A percentile compares a stretch with the other conserved stretches of the same genome.
Conservation (phyloP, 2,797 vertebrate species). For the Spinus pinus region DNA sequence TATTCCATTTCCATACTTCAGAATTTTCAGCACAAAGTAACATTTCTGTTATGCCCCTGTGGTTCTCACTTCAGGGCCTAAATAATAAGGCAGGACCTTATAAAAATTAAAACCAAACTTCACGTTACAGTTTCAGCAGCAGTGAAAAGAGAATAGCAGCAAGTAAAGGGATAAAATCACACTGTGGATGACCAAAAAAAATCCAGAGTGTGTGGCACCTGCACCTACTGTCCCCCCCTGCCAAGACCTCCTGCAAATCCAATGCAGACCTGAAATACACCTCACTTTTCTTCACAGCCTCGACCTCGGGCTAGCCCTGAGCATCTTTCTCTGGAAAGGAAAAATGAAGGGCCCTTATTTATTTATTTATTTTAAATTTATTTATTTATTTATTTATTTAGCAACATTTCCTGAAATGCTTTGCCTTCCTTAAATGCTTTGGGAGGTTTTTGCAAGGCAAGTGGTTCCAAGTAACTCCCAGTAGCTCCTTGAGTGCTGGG, state of each 20-base stretch:
- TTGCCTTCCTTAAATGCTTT: neutral
- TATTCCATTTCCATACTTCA: neutral
- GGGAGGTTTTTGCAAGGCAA: neutral
- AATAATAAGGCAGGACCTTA: neutral
- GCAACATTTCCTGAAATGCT: neutral
- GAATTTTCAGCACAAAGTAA: neutral
- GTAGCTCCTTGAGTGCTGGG: neutral
- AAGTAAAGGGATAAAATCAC: neutral
- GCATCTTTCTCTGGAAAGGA: neutral
- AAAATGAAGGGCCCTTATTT: neutral
- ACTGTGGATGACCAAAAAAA: neutral
- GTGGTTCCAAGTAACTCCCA: neutral
- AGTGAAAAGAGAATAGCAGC: neutral
- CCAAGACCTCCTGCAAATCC: neutral
- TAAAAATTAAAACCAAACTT: neutral
- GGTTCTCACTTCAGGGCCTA: neutral
- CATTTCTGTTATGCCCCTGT: neutral
- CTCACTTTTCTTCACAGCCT: neutral
- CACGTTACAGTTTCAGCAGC: neutral
- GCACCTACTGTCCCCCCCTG: neutral
- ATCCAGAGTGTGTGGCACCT: neutral
- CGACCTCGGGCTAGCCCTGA: accelerated
- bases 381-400: neutral
- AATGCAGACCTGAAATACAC: neutral
- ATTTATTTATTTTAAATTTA: neutral